Base-by-base conservation (phyloP, 2,113 vertebrate genomes). In the Halichoeres trimaculatus region DNA sequence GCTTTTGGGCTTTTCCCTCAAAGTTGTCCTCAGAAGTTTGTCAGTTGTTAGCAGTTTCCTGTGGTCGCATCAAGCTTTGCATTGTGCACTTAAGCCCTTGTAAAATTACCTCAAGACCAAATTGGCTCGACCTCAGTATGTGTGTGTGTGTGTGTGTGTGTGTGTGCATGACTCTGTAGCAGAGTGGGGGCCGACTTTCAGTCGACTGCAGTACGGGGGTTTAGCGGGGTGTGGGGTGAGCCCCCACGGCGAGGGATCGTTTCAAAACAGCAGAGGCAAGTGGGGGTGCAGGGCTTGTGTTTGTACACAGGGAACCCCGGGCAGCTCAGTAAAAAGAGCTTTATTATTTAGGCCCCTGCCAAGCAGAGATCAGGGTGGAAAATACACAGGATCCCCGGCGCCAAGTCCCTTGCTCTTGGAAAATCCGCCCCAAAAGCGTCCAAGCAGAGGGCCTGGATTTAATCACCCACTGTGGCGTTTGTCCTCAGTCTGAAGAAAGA, bases 321-420 rank as follows among this genome's bases (percentile, higher is more conserved):
- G 82, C 81, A 76, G 74, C 81, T 89, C 71, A 84, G 83, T 86
- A 81, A 88, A 91, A 89, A 80, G 73, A 80, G 82, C 80, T 90
- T 91, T 90, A 91, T 92, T 91, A 93, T 93, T 93, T 85, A 91
- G 83, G 62, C 86, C 84, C 78, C 77, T 87, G 87, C 89, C 89
- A 90, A 88, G 89, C 80, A 74, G 80, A 85, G 83, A 88, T 91
- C 87, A 70, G 84, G 85, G 74, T 88, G 89, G 89, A 92, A 93
- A 92, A 92, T 88, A 87, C 87, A 85, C 88, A 90, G 89, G 84
- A 92, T 91, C 83, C 78, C 66, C 73, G 89, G 90, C 90, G 87
- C 90, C 91, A 91, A 89, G 87, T 88, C 85, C 83, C 89, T 85
- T 74, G 84, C 86, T 83, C 80, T 89, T 0, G 89, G 89, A 91